phyloP scores from a whole-genome alignment of 2,113 vertebrate species.

The Furnarius figulus region DNA sequence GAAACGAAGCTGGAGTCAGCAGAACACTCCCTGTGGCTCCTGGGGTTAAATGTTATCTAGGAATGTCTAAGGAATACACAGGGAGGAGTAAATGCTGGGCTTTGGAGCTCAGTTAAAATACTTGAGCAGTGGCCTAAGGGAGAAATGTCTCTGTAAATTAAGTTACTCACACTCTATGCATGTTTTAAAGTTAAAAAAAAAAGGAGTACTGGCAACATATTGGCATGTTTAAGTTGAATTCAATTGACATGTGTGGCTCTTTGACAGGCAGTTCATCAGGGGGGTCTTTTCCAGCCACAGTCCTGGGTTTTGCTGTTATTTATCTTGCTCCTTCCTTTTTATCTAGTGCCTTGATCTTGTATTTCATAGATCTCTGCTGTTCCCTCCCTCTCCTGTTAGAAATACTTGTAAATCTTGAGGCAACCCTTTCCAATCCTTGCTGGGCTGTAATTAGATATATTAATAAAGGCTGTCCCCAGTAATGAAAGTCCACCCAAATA shows the following conservation, averaged over 20 bases:
- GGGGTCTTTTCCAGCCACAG: not conserved
- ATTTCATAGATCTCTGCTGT: not conserved
- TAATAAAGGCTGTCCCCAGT: not conserved
- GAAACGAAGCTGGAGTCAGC: not conserved
- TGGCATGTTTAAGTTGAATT: not conserved
- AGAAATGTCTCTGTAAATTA: conserved; percentile 16
- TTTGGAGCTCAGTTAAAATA: conserved; percentile 6
- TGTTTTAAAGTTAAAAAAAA: not conserved
- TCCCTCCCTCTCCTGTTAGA: not conserved
- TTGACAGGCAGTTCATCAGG: not conserved
- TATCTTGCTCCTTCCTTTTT: not conserved
- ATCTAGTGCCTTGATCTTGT: not conserved
- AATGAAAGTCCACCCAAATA: not conserved
- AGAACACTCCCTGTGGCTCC: not conserved
- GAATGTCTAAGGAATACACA: not conserved
- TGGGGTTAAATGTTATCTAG: conserved; percentile 42
- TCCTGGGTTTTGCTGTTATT: not conserved
- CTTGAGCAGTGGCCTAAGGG: not conserved
- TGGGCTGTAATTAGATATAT: not conserved
- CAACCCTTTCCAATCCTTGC: not conserved
- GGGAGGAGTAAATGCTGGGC: not conserved
- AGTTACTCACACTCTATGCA: not conserved
- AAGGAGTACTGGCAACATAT: not conserved
- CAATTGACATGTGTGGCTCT: not conserved
- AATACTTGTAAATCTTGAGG: not conserved